Evolutionary conservation across 1,140 invertebrate genomes (phyloP).

Genomic region (Hetaerina americana): DNA sequence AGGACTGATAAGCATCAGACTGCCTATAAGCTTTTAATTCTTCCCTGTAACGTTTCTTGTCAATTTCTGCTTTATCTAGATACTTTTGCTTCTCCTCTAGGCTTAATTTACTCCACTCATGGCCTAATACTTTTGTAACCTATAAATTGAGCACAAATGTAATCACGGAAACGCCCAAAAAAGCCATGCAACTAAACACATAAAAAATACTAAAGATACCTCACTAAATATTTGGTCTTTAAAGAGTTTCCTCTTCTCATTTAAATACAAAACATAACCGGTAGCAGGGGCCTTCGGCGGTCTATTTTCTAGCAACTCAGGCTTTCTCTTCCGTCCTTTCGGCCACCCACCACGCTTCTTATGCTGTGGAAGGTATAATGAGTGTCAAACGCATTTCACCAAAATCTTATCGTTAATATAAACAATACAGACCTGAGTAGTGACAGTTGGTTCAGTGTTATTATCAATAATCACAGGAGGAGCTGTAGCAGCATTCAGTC

Average conservation of each 20-base stretch:
- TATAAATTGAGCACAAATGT: slow-evolving; percentile 22
- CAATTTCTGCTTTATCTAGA: slow-evolving; percentile 37
- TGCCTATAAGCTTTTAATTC: slow-evolving; percentile 41
- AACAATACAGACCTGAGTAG: neutral
- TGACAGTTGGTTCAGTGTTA: neutral
- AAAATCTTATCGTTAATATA: too few species aligned
- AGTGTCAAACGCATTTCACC: neutral
- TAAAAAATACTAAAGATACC: too few species aligned
- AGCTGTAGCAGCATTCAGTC: neutral
- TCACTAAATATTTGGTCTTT: slow-evolving; percentile 36
- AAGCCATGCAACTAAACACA: too few species aligned
- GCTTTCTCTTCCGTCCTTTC: slow-evolving; percentile 44
- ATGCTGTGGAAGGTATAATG: slow-evolving; percentile 12
- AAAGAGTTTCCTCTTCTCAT: slow-evolving; percentile 36
- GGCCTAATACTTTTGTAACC: slow-evolving; percentile 41
- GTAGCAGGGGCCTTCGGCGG: slow-evolving; percentile 42
- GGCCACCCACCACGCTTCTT: slow-evolving; percentile 46
- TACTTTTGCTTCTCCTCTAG: slow-evolving; percentile 39
- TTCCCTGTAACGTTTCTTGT: slow-evolving; percentile 40
- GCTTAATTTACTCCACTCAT: slow-evolving; percentile 40
- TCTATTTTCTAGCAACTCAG: slow-evolving; percentile 30
- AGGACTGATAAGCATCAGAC: slow-evolving; percentile 39
- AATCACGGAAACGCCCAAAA: too few species aligned
- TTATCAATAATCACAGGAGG: neutral
- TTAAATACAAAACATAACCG: slow-evolving; percentile 42